phyloP scores from a whole-genome alignment of 2,797 vertebrate species.

The Decapterus maruadsi region DNA sequence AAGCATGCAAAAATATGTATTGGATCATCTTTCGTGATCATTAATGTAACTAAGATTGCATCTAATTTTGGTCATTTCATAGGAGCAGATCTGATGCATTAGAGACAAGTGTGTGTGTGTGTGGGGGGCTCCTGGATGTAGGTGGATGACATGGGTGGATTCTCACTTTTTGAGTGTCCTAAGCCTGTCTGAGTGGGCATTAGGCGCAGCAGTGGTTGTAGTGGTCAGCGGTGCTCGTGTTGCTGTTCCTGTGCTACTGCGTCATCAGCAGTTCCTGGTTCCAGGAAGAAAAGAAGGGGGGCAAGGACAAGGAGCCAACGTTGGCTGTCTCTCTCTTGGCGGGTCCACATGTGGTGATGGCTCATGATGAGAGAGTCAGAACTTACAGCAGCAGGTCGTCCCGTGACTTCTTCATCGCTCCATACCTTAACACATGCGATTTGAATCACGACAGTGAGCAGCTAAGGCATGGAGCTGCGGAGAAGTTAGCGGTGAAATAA shows the following conservation, averaged over 20 bases:
- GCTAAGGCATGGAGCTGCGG: neutral
- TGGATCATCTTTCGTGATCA: constrained; percentile 45
- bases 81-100: constrained; percentile 4
- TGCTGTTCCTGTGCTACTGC: neutral
- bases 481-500: neutral
- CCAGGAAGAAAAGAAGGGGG: neutral
- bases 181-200: neutral
- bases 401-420: neutral
- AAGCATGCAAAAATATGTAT: constrained; percentile 71
- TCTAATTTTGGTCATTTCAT: constrained; percentile 54
- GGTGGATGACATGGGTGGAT: neutral
- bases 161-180: neutral
- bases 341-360: no score
- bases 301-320: neutral
- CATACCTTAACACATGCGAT: neutral
- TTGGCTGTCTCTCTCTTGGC: neutral
- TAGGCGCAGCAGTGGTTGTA: neutral
- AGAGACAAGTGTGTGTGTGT: neutral
- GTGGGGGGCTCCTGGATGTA: neutral
- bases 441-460: neutral
- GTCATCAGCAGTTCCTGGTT: neutral
- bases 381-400: neutral
- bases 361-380: neutral
- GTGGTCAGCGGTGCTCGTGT: neutral
- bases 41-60: constrained; percentile 37